These are phyloP conservation scores for Urocitellus parryii DNA, from an alignment of 2,113 vertebrate species.

Conservation along the genomic window DNA sequence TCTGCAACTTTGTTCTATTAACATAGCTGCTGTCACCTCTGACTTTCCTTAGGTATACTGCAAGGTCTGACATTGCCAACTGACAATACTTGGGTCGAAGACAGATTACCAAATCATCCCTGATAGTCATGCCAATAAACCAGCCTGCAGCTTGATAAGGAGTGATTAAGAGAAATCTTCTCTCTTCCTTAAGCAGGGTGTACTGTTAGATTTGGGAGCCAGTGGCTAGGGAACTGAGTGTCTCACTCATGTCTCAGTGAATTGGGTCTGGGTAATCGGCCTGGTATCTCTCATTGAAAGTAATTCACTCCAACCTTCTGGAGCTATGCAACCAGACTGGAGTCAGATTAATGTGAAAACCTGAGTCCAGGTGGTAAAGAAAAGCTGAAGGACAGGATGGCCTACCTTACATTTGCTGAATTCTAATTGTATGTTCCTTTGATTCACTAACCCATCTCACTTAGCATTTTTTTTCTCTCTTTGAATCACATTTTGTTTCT, in stretches of 20 bases:
- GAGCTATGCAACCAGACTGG: not conserved
- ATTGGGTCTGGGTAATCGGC: not conserved
- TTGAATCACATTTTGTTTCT: not conserved
- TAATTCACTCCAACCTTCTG: not conserved
- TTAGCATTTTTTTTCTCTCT: not conserved
- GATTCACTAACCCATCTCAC: not conserved
- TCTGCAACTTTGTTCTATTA: not conserved
- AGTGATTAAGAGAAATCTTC: conserved; percentile 30
- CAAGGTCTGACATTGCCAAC: not conserved
- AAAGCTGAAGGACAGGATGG: not conserved
- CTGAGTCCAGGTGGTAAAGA: not conserved
- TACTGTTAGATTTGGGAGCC: not conserved
- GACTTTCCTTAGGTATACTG: not conserved
- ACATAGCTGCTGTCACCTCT: not conserved
- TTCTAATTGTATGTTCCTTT: not conserved
- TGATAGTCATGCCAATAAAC: conserved; percentile 65
- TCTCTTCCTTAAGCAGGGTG: not conserved
- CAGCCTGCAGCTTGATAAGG: not conserved
- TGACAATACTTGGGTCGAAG: not conserved
- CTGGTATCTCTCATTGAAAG: conserved; percentile 17
- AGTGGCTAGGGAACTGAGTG: not conserved
- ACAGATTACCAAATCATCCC: conserved; percentile 30
- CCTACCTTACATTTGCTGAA: not conserved
- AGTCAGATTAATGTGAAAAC: conserved; percentile 13
- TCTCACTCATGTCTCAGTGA: not conserved